Base-by-base conservation (phyloP, 2,797 vertebrate species). In the Glossophaga mutica region DNA sequence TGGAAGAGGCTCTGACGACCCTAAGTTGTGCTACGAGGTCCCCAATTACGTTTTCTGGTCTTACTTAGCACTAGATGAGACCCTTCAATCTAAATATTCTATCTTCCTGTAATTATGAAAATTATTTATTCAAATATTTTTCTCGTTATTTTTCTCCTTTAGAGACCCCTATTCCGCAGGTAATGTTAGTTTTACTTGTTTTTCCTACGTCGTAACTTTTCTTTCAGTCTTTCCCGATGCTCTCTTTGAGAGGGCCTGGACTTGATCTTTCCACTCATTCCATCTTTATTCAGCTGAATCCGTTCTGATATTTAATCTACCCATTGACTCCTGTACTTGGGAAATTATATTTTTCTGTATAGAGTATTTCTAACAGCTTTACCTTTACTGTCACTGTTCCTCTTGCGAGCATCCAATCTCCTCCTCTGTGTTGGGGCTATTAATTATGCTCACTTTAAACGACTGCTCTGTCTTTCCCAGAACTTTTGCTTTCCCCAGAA, bases 41-140 rank as follows among this genome's bases (percentile, higher is more conserved):
- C 59, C 14, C 86, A 39, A 16, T 34, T n/a, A 0, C 39, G n/a
- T 0, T 8, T 50, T 85, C n/a, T 42, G 19, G 57, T 65, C 39
- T 73, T 48, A 24, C 32, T 94, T 82, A 93, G 37, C 46, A 57
- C 14, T 78, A 3, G 32, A 5, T 26, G 29, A 77, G 44, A 78
- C 10, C n/a, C 87, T 50, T 55, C 4, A 0, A 48, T 71, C 44
- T 90, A 85, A 93, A 77, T 8, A 18, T 52, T 68, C 26, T 22
- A 44, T 67, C 29, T 87, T 93, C 82, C 44, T 84, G 21, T 94
- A 67, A 82, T 91, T 67, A 74, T 77, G n/a, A 74, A 94, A 84
- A 65, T 26, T 65, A 22, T 26, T 62, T 76, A 11, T 90, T 48
- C 24, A 76, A 34, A 24, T 48, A 57, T 39, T 65, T 89, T 70